phyloP scores from a whole-genome alignment of 2,797 vertebrate species.

The Rhinophrynus dorsalis region DNA sequence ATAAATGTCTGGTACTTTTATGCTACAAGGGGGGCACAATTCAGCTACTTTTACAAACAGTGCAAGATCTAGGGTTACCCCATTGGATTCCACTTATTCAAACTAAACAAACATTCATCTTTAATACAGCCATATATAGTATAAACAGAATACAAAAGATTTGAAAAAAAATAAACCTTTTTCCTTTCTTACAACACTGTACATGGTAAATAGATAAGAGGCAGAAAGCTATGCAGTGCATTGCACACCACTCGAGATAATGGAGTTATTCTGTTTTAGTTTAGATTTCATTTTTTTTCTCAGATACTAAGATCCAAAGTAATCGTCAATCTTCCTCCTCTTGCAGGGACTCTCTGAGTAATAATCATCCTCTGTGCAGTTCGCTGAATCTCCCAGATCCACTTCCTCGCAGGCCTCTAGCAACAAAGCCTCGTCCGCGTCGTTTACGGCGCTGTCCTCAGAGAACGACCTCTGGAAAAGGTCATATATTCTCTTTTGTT shows the following conservation, averaged over 20 bases:
- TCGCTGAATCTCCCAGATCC: conserved; percentile 52
- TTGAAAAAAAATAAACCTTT: not conserved
- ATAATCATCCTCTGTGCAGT: not conserved
- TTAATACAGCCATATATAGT: not conserved
- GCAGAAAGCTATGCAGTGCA: no score
- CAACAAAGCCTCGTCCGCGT: conserved; percentile 70
- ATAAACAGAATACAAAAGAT: not conserved
- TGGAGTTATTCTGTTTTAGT: no score
- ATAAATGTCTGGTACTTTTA: no score
- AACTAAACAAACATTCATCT: not conserved
- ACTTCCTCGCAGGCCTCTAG: conserved; percentile 75
- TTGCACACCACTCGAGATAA: no score
- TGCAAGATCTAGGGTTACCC: no score
- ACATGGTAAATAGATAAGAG: not conserved
- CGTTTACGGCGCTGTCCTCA: conserved; percentile 57
- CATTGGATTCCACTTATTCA: no score
- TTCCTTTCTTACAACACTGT: not conserved
- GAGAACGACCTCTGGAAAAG: conserved; percentile 89
- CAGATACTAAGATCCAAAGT: conserved; percentile 57
- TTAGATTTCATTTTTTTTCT: conserved; percentile 41
- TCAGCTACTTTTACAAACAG: no score
- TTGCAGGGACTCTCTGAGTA: conserved; percentile 62
- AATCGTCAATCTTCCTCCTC: conserved; percentile 67
- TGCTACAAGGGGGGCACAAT: no score
- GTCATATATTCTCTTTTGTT: conserved; percentile 83